phyloP scores from a whole-genome alignment of 2,113 vertebrate genomes.

The Nesoenas mayeri region DNA sequence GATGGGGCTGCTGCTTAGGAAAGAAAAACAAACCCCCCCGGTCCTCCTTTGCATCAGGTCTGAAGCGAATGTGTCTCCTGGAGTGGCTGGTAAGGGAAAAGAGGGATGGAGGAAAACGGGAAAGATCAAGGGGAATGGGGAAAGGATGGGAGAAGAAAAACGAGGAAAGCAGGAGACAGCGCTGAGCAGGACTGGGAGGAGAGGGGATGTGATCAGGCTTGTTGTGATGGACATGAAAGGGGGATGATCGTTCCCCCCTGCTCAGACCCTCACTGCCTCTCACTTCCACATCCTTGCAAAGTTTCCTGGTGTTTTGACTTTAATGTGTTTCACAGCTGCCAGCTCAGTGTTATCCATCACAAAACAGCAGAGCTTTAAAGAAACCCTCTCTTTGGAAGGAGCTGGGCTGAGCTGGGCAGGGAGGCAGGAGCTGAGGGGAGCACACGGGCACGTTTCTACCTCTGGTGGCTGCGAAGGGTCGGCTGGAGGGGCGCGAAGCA shows the following conservation, averaged over 20 bases:
- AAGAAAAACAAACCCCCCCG: background rate
- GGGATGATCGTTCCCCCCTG: background rate
- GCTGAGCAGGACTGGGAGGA: background rate
- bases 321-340: slow-evolving; percentile 71
- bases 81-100: background rate
- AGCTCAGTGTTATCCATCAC: slow-evolving; percentile 28
- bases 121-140: background rate
- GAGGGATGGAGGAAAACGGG: background rate
- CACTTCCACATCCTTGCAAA: slow-evolving; percentile 14
- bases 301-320: slow-evolving; percentile 10
- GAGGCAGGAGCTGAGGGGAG: background rate
- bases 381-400: background rate
- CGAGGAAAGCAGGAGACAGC: background rate
- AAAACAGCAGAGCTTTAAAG: slow-evolving; percentile 31
- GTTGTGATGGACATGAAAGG: background rate
- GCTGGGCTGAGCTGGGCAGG: background rate
- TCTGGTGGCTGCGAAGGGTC: background rate
- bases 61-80: background rate
- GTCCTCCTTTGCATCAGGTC: background rate
- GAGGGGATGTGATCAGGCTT: background rate
- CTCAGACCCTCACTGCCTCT: background rate
- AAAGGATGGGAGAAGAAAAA: background rate
- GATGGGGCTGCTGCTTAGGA: background rate
- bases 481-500: background rate
- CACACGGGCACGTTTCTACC: background rate